A percentile compares a stretch with the other conserved stretches of the same genome.
phyloP scores from a whole-genome alignment of 2,797 vertebrate genomes.

The Lates japonicus region DNA sequence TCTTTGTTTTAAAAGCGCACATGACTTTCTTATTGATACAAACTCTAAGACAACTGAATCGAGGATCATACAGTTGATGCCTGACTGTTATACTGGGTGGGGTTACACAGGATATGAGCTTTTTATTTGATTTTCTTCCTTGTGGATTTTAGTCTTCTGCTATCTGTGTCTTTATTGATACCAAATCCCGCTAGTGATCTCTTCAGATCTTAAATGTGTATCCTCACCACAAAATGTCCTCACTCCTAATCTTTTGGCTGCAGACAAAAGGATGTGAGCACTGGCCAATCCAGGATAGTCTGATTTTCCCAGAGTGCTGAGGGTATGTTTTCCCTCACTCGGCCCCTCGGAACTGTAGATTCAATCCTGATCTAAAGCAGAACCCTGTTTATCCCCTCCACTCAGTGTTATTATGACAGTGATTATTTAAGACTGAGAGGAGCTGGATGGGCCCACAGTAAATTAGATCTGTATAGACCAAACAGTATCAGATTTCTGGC shows the following conservation, averaged over 20 bases:
- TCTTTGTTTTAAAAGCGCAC: conserved; percentile 45
- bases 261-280: conserved; percentile 71
- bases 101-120: conserved; percentile 72
- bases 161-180: conserved; percentile 79
- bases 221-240: conserved; percentile 77
- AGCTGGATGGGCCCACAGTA: conserved; percentile 60
- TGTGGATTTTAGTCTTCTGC: conserved; percentile 61
- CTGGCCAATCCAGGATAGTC: conserved; percentile 50
- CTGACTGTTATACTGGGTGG: conserved; percentile 40
- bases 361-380: conserved; percentile 78
- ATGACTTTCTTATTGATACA: conserved; percentile 46
- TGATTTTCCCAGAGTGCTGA: conserved; percentile 65
- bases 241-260: conserved; percentile 78
- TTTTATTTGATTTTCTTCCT: conserved; percentile 77
- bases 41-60: conserved; percentile 31
- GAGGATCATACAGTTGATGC: conserved; percentile 29
- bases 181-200: conserved; percentile 75
- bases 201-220: conserved; percentile 73
- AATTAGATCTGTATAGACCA: conserved; percentile 71
- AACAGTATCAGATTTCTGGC: conserved; percentile 72
- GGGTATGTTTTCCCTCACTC: conserved; percentile 58
- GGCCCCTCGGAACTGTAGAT: conserved; percentile 51
- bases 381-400: conserved; percentile 69
- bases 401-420: conserved; percentile 71
- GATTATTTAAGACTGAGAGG: conserved; percentile 76